Conservation (phyloP, 1,140 invertebrate species). For the Drosophila rhopaloa region DNA sequence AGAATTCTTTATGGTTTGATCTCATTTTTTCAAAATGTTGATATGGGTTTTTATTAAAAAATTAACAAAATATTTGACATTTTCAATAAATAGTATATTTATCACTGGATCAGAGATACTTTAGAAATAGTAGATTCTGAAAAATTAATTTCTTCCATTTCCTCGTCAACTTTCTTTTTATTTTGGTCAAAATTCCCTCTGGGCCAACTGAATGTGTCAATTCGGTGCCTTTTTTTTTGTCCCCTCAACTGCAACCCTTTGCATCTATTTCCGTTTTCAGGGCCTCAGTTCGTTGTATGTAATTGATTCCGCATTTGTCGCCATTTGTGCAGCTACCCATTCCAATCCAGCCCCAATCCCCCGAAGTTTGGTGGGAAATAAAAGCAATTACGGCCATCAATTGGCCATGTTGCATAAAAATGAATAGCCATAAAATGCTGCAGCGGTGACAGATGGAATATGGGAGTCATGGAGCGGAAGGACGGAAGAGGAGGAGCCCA, state of each 20-base stretch:
- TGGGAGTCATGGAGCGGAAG: constrained; percentile 1
- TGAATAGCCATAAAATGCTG: constrained; percentile 72
- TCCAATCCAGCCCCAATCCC: neutral
- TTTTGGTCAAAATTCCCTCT: neutral
- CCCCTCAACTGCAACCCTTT: neutral
- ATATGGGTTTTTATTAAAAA: too few relatives aligned
- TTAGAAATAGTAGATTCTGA: too few relatives aligned
- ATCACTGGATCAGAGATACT: neutral
- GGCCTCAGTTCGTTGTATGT: constrained; percentile 2
- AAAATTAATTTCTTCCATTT: neutral
- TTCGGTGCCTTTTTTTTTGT: neutral
- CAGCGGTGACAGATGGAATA: constrained; percentile 60
- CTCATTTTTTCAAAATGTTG: too few relatives aligned
- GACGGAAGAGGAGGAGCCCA: constrained; percentile 21
- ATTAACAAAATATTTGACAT: too few relatives aligned
- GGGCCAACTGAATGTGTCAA: constrained; percentile 1
- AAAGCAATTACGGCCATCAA: constrained; percentile 72
- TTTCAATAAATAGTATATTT: too few relatives aligned
- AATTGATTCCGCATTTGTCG: constrained; percentile 53
- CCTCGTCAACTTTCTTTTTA: neutral
- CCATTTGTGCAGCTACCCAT: constrained; percentile 15
- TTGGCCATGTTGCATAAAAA: constrained; percentile 71
- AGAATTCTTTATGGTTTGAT: too few relatives aligned
- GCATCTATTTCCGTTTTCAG: neutral
- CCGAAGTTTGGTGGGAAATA: constrained; percentile 15